Evolutionary conservation across 2,888 invertebrate species (phyloP).

Genomic region (Panzeria rudis): DNA sequence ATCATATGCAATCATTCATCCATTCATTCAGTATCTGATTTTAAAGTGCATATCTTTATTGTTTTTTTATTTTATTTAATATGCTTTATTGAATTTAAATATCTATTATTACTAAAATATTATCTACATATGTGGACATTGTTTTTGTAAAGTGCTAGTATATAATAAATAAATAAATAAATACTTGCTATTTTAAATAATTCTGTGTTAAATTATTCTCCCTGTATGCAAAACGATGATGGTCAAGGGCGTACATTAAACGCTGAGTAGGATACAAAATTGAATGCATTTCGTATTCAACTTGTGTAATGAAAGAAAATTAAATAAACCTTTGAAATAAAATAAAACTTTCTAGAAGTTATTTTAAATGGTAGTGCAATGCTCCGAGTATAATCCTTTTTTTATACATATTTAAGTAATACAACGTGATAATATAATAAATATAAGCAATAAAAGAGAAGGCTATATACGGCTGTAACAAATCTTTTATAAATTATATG

Average conservation of each 20-base stretch:
- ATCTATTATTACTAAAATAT: conserved; percentile 43
- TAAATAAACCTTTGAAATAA: neutral
- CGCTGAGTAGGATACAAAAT: conserved; percentile 22
- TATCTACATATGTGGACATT: conserved; percentile 12
- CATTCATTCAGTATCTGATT: conserved; percentile 34
- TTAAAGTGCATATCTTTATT: conserved; percentile 6
- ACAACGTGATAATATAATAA: too few species aligned
- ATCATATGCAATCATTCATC: conserved; percentile 22
- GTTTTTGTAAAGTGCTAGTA: conserved; percentile 23
- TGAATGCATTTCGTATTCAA: conserved; percentile 32
- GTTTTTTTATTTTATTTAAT: conserved; percentile 16
- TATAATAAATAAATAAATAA: neutral
- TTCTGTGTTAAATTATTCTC: conserved; percentile 48
- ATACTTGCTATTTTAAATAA: conserved; percentile 9
- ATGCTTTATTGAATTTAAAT: conserved; percentile 49
- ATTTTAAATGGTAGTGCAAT: neutral
- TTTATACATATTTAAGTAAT: too few species aligned
- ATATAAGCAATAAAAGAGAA: too few species aligned
- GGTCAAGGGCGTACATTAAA: conserved; percentile 59
- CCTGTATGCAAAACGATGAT: conserved; percentile 26
- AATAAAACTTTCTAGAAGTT: neutral
- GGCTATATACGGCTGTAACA: too few species aligned
- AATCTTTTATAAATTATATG: too few species aligned
- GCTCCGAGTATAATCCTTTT: neutral
- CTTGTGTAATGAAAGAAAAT: conserved; percentile 1